Percentiles rank a stretch among this genome's conserved stretches.
These are phyloP conservation scores for Oryzias dopingdopingensis DNA, from an alignment of 2,797 vertebrate genomes.

Conservation along the genomic window DNA sequence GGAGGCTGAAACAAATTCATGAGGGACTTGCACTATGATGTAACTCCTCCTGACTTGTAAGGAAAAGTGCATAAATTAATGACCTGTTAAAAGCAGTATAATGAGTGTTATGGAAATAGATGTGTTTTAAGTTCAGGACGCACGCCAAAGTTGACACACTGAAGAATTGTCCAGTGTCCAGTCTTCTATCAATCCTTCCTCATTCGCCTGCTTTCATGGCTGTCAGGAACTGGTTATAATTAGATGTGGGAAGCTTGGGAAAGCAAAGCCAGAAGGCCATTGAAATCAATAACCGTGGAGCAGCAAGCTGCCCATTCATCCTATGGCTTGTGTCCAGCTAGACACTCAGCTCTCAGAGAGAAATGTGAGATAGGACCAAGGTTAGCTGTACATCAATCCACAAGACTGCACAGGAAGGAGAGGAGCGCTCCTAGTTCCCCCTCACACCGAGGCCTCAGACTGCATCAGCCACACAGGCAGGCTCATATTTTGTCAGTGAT, in stretches of 20 bases:
- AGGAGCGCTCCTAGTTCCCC: constrained; percentile 23
- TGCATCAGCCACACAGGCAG: constrained; percentile 4
- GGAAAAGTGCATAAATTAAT: neutral
- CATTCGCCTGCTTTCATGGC: constrained; percentile 16
- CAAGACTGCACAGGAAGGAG: constrained; percentile 30
- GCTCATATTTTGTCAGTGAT: constrained; percentile 30
- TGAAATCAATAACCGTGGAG: constrained; percentile 65
- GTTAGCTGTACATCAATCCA: constrained; percentile 60
- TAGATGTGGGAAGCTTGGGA: constrained; percentile 53
- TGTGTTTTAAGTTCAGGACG: constrained; percentile 1
- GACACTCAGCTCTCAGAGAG: constrained; percentile 54
- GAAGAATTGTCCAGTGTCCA: constrained; percentile 12
- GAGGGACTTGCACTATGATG: neutral
- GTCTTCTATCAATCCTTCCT: constrained; percentile 7
- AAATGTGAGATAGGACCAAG: constrained; percentile 57
- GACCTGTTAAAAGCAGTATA: neutral
- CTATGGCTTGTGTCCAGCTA: constrained; percentile 51
- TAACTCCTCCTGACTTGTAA: neutral
- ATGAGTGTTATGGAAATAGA: neutral
- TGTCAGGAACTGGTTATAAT: constrained; percentile 55
- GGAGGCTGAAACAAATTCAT: neutral
- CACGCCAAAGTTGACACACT: constrained; percentile 9
- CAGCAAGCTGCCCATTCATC: constrained; percentile 65
- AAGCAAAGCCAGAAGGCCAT: constrained; percentile 56
- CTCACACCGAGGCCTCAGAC: neutral